phyloP scores from a whole-genome alignment of 2,113 vertebrate genomes.

The Triplophysa tibetana region DNA sequence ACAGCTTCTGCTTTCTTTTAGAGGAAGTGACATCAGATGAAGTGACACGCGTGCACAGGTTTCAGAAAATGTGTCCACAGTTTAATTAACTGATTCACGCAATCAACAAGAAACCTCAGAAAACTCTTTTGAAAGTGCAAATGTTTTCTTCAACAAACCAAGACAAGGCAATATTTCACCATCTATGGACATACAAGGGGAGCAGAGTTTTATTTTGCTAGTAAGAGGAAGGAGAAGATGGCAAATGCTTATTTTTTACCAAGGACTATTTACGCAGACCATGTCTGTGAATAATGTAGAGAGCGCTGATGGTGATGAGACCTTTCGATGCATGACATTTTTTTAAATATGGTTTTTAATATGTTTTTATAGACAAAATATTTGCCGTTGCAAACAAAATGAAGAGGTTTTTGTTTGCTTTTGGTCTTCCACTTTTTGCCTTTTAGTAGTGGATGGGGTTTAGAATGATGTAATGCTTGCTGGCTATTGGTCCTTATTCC shows the following conservation, averaged over 20 bases:
- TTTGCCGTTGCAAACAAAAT: constrained; percentile 82
- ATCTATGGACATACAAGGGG: constrained; percentile 71
- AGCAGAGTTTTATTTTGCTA: constrained; percentile 98
- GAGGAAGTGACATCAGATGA: constrained; percentile 93
- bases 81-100: constrained; percentile 64
- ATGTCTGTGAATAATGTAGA: constrained; percentile 79
- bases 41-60: constrained; percentile 95
- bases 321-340: constrained; percentile 86
- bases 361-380: constrained; percentile 63
- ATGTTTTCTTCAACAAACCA: constrained; percentile 45
- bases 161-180: constrained; percentile 49
- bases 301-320: constrained; percentile 62
- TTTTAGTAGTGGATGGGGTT: constrained; percentile 85
- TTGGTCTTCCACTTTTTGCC: constrained; percentile 75
- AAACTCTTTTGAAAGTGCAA: constrained; percentile 36
- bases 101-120: constrained; percentile 63
- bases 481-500: constrained; percentile 83
- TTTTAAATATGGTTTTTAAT: constrained; percentile 62
- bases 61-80: constrained; percentile 70
- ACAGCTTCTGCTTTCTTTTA: constrained; percentile 91
- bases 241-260: constrained; percentile 82
- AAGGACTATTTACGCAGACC: constrained; percentile 81
- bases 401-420: constrained; percentile 76
- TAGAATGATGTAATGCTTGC: constrained; percentile 82
- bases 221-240: constrained; percentile 62